These are phyloP conservation scores for Drusus annulatus DNA, from an alignment of 1,140 invertebrate species.

Conservation along the genomic window DNA sequence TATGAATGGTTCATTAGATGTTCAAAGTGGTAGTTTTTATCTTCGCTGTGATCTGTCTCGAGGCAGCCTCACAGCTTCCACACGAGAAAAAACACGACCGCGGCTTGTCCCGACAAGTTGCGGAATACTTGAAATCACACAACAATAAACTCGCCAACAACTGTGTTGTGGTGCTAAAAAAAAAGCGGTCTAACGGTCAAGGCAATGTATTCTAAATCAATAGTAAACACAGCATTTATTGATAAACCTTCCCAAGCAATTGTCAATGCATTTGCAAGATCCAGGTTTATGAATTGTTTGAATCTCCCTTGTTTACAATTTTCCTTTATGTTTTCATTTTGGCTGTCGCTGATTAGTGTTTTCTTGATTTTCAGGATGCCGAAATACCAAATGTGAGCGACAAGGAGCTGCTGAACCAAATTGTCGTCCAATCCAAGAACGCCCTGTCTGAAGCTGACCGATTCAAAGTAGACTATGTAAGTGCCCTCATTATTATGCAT, in stretches of 20 bases:
- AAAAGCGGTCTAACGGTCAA: conserved; percentile 5
- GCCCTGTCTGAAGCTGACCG: conserved; percentile 67
- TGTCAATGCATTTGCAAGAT: conserved; percentile 1
- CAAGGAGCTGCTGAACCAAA: conserved; percentile 64
- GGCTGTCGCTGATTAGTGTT: not conserved
- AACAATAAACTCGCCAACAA: not conserved
- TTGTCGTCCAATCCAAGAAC: conserved; percentile 68
- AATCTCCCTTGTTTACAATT: not conserved
- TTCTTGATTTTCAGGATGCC: conserved; percentile 59
- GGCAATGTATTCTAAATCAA: too few relatives aligned
- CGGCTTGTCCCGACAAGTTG: not conserved
- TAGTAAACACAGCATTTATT: not conserved
- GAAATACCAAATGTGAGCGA: conserved; percentile 61
- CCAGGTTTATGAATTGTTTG: not conserved
- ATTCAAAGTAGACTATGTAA: conserved; percentile 72
- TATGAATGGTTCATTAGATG: too few relatives aligned
- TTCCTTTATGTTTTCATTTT: conserved; percentile 58
- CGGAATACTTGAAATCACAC: not conserved
- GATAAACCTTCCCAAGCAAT: not conserved
- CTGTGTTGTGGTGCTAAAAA: not conserved
- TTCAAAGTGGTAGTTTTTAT: too few relatives aligned
- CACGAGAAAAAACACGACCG: not conserved
- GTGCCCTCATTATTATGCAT: conserved; percentile 59
- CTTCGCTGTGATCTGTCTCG: too few relatives aligned
- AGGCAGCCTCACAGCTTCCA: too few relatives aligned